A percentile compares a stretch with the other conserved stretches of the same genome.
phyloP scores from a whole-genome alignment of 64 coral and sea anemone species.

The Dendronephthya gigantea region DNA sequence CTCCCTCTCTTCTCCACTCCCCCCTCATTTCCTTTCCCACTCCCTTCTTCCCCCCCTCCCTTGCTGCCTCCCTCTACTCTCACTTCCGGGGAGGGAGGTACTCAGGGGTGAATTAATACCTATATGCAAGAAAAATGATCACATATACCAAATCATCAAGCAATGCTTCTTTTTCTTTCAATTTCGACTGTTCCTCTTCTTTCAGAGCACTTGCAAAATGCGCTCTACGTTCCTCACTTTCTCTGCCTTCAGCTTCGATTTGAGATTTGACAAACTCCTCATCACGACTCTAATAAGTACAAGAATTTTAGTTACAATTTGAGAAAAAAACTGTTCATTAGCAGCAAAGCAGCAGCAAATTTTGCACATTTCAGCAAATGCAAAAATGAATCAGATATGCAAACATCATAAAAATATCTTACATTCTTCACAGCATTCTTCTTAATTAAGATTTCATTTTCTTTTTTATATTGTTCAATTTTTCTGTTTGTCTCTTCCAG shows the following conservation, averaged over 20 bases:
- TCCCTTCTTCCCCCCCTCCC: too few relatives aligned
- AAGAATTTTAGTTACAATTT: too few relatives aligned
- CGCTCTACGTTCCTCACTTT: slow-evolving; percentile 38
- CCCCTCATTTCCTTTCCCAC: too few relatives aligned
- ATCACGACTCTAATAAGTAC: slow-evolving; percentile 50
- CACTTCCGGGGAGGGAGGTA: too few relatives aligned
- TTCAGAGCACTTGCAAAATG: slow-evolving; percentile 45
- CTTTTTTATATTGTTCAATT: slow-evolving; percentile 86
- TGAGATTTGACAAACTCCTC: slow-evolving; percentile 63
- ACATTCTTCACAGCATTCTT: slow-evolving; percentile 86
- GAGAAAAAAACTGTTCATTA: too few relatives aligned
- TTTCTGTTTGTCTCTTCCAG: slow-evolving; percentile 81
- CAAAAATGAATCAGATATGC: too few relatives aligned
- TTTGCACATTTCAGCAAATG: too few relatives aligned
- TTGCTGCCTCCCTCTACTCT: too few relatives aligned
- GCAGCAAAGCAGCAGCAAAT: too few relatives aligned
- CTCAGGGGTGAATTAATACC: too few relatives aligned
- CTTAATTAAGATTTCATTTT: slow-evolving; percentile 84
- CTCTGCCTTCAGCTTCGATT: slow-evolving; percentile 73
- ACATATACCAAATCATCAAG: slow-evolving; percentile 63
- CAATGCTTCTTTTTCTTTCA: slow-evolving; percentile 87
- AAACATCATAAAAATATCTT: too few relatives aligned
- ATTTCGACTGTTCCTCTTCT: slow-evolving; percentile 72
- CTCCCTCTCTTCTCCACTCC: too few relatives aligned
- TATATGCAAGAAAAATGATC: not conserved